Percentiles rank a stretch among this genome's conserved stretches.
Conservation (phyloP, 2,888 invertebrate species). For the Leuctra nigra region DNA sequence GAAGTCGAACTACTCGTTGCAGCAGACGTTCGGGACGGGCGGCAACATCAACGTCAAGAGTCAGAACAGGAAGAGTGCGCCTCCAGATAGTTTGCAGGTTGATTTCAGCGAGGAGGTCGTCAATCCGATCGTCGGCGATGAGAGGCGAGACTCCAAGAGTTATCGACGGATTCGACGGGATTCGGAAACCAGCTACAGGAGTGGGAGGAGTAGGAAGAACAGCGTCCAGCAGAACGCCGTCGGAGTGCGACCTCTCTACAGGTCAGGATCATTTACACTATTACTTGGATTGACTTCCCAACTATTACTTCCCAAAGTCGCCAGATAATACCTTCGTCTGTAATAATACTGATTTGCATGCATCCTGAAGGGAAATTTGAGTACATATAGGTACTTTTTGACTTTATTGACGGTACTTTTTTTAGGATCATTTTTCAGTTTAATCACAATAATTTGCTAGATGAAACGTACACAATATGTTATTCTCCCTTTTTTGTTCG, state of each 20-base stretch:
- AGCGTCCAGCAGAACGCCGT: no score
- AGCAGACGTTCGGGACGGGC: slow-evolving; percentile 21
- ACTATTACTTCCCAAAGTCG: no score
- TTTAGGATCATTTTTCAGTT: no score
- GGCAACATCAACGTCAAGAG: slow-evolving; percentile 21
- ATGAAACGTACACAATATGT: no score
- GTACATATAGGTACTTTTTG: no score
- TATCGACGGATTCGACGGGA: slow-evolving; percentile 35
- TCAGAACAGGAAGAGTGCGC: slow-evolving; percentile 21
- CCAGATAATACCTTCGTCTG: no score
- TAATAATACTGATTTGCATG: no score
- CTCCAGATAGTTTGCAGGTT: slow-evolving; percentile 13
- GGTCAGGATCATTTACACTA: slow-evolving; percentile 37
- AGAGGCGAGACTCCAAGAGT: slow-evolving; percentile 25
- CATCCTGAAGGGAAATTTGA: no score
- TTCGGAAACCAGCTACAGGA: slow-evolving; percentile 24
- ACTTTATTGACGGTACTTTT: no score
- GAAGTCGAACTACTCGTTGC: slow-evolving; percentile 20
- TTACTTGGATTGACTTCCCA: no score
- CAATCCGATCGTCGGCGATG: slow-evolving; percentile 14
- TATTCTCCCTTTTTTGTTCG: no score
- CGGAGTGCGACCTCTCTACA: slow-evolving; percentile 64
- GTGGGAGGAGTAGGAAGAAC: slow-evolving; percentile 2
- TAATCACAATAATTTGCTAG: no score
- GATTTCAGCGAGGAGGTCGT: background rate